These are phyloP conservation scores for Druceiella hillmani DNA, from an alignment of 2,888 invertebrate genomes.

Conservation along the genomic window DNA sequence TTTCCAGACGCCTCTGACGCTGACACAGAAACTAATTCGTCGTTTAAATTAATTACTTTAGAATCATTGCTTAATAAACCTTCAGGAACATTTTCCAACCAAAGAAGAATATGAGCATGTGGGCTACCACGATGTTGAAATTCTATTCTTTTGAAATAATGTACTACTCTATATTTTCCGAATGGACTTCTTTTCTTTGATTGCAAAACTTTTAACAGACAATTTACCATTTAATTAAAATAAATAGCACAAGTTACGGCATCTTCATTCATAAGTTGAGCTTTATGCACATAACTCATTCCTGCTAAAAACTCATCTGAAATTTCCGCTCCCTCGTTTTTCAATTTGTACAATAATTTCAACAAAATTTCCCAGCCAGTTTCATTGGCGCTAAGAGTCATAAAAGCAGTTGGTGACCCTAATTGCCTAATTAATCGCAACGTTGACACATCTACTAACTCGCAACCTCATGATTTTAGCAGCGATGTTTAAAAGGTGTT, in stretches of 20 bases:
- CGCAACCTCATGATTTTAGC: conserved; percentile 25
- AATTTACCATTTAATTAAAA: conserved; percentile 19
- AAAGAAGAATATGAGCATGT: conserved; percentile 18
- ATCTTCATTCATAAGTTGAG: conserved; percentile 25
- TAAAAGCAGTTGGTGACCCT: conserved; percentile 27
- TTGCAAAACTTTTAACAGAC: conserved; percentile 15
- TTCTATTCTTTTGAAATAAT: conserved; percentile 20
- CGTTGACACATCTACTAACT: conserved; percentile 17
- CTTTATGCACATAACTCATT: conserved; percentile 17
- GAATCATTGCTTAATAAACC: conserved; percentile 21
- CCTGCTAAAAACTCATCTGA: conserved; percentile 5
- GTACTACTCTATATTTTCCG: conserved; percentile 14
- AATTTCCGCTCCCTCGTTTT: conserved; percentile 11
- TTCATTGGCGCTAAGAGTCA: conserved; percentile 29
- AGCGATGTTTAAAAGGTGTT: conserved; percentile 27
- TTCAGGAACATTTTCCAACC: conserved; percentile 24
- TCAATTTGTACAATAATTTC: conserved; percentile 23
- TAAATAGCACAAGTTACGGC: too few relatives aligned
- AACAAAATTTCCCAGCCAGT: conserved; percentile 24
- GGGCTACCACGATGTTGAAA: conserved; percentile 20
- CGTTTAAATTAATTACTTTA: conserved; percentile 24
- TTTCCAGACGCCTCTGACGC: conserved; percentile 27
- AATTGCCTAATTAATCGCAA: conserved; percentile 27
- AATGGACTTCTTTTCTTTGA: conserved; percentile 18
- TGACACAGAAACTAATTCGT: conserved; percentile 27